Base-by-base conservation (phyloP, 2,888 invertebrate species). In the Himalopsyche kuldschensis region DNA sequence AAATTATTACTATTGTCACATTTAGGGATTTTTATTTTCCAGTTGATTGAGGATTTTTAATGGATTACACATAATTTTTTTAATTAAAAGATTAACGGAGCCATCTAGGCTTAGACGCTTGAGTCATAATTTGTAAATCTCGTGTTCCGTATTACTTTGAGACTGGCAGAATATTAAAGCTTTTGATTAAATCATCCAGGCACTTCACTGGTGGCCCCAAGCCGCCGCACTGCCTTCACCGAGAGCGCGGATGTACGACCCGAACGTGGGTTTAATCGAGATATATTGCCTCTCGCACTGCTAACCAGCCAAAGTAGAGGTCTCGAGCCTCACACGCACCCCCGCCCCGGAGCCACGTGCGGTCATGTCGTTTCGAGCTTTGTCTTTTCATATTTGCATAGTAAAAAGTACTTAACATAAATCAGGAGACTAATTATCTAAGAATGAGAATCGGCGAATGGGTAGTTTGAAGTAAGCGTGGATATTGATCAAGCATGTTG, bases 261-360 rank as follows among this genome's bases (percentile, higher is more conserved):
- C 55, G 55, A 55, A 55, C 55, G 55, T 55, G 55, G 55, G 55
- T 48, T 55, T 81, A 81, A 81, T 81, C 81, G 81, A 32, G 76
- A 81, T 76, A 48, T 76, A 77, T 48, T 75, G 24, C 76, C 48
- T 31, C 31, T 78, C 27, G 46, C 78, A 78, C 30, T 78, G 47
- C 17, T 24, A 41, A n/a, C 78, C 17, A 35, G 30, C 35, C 27
- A 47, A 24, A 78, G 78, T 41, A 46, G 32, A 78, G 78, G 78
- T 78, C n/a, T 35, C 20, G 35, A 75, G 75, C 30, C 32, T 24
- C 75, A 30, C 32, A 75, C 75, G 32, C 17, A 69, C 69, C 24
- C 30, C 24, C 69, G 30, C n/a, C 75, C 30, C 31, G 32, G 31
- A 30, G 77, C 46, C 35, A 24, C 32, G 46, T 75, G 31, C 27